These are phyloP conservation scores for Helleia helle DNA, from an alignment of 2,888 invertebrate genomes.

Conservation along the genomic window DNA sequence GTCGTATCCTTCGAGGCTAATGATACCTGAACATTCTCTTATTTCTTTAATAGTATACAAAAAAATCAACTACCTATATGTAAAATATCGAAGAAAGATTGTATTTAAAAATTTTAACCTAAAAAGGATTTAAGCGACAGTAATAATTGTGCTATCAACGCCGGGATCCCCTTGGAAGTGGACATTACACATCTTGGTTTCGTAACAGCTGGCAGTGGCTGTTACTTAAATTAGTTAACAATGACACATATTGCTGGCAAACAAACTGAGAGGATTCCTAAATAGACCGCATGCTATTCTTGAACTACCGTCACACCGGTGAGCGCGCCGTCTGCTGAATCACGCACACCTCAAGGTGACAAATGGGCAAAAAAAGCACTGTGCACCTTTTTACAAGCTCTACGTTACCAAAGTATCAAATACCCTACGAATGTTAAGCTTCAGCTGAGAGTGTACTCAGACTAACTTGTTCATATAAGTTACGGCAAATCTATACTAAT, in stretches of 20 bases:
- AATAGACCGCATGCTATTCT: conserved; percentile 70
- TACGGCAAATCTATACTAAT: too few relatives aligned
- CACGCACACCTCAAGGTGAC: conserved; percentile 67
- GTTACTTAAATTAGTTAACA: conserved; percentile 74
- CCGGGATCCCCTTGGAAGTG: conserved; percentile 35
- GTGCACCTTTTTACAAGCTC: conserved; percentile 15
- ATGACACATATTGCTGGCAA: conserved; percentile 74
- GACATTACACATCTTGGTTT: conserved; percentile 37
- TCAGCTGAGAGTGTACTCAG: too few relatives aligned
- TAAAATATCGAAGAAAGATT: background rate
- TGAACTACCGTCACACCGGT: conserved; percentile 63
- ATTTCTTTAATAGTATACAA: conserved; percentile 7
- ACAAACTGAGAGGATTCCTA: conserved; percentile 67
- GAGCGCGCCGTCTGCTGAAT: conserved; percentile 62
- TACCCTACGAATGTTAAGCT: too few relatives aligned
- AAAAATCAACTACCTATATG: background rate
- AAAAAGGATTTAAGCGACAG: background rate
- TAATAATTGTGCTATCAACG: conserved; percentile 16
- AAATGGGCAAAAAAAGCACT: conserved; percentile 24
- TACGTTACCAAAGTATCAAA: background rate
- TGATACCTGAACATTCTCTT: conserved; percentile 19
- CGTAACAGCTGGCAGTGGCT: conserved; percentile 67
- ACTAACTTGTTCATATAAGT: too few relatives aligned
- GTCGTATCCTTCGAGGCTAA: conserved; percentile 32
- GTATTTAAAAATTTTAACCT: background rate